Conservation (phyloP, 1,140 invertebrate species). For the Maniola jurtina region DNA sequence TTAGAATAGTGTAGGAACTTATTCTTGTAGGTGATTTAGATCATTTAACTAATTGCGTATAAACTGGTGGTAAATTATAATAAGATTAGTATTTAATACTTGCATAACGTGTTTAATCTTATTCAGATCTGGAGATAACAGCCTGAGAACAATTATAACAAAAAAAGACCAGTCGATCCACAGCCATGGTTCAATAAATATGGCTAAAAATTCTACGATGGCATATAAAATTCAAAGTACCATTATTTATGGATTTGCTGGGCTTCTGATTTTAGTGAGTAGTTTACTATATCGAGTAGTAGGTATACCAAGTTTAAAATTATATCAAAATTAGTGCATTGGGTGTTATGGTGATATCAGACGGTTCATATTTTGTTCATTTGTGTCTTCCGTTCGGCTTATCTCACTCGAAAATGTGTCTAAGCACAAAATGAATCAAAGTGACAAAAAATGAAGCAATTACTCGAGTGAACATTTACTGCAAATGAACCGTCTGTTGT, state of each 20-base stretch:
- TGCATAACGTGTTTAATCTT: conserved; percentile 41
- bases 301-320: too few species aligned
- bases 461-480: too few species aligned
- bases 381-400: too few species aligned
- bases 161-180: conserved; percentile 18
- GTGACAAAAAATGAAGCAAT: too few species aligned
- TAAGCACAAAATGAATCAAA: too few species aligned
- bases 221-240: not conserved
- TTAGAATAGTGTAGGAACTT: too few species aligned
- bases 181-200: conserved; percentile 1
- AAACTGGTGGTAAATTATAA: not conserved
- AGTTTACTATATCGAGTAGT: conserved; percentile 5
- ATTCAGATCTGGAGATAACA: conserved; percentile 24
- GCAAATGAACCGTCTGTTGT: too few species aligned
- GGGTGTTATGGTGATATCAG: too few species aligned
- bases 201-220: not conserved
- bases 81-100: conserved; percentile 19
- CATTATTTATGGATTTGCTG: conserved; percentile 2
- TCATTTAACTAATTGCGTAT: conserved; percentile 3
- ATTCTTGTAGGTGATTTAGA: not conserved
- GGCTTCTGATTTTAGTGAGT: conserved; percentile 20
- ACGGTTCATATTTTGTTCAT: too few species aligned
- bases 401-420: too few species aligned
- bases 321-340: too few species aligned
- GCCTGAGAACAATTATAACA: not conserved